Evolutionary conservation across 2,888 invertebrate genomes (phyloP).

Genomic region (Aphrophora alni): DNA sequence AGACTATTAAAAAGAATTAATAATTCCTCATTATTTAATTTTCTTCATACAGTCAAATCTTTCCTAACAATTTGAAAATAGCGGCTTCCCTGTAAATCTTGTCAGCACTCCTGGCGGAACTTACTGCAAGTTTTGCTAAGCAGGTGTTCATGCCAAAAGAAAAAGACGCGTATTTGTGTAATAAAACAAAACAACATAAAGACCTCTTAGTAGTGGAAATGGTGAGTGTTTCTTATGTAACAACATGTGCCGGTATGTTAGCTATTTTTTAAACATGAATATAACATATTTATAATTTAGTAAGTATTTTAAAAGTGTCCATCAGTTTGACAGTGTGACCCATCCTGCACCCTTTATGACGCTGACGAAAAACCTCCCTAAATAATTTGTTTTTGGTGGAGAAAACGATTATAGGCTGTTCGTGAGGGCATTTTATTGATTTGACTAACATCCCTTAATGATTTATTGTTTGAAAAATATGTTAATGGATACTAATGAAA

Average conservation of each 20-base stretch:
- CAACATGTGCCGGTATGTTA: neutral
- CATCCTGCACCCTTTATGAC: constrained; percentile 33
- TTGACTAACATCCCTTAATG: constrained; percentile 3
- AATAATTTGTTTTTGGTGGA: constrained; percentile 29
- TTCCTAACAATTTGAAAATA: neutral
- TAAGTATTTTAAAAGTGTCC: neutral
- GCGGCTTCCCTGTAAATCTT: neutral
- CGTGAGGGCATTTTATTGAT: constrained; percentile 21
- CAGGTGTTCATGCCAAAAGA: constrained; percentile 9
- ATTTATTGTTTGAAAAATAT: neutral
- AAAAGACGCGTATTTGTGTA: constrained; percentile 6
- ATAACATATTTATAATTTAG: neutral
- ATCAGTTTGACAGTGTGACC: neutral
- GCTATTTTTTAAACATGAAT: neutral
- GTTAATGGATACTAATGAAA: neutral
- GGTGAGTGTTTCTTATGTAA: neutral
- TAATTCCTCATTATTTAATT: no score
- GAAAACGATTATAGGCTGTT: constrained; percentile 14
- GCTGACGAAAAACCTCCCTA: constrained; percentile 30
- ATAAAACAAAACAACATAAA: neutral
- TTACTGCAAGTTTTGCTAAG: neutral
- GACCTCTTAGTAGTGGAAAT: neutral
- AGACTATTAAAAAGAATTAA: no score
- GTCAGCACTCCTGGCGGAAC: neutral
- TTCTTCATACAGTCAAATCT: no score